Base-by-base conservation (phyloP, 2,797 vertebrate genomes). In the Enteromius mattozi region DNA sequence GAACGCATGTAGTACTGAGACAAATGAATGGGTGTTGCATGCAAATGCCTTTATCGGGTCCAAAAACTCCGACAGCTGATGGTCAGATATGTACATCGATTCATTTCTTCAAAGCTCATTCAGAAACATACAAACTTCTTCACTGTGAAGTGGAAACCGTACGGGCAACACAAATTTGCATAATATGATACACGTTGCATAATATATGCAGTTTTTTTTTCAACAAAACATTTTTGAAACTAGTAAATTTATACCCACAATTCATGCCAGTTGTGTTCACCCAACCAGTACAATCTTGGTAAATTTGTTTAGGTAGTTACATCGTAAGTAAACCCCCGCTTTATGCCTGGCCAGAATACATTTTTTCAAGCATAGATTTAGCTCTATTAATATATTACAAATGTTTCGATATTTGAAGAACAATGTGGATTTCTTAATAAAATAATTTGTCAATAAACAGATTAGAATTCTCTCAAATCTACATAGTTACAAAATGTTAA, bases 401-500 rank as follows among this genome's bases (percentile, higher is more conserved):
- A 95, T 86, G 85, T 92, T 86, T 91, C 89, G 87, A 92, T 89
- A 92, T 93, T 95, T 92, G 91, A 94, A 93, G 78, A 95, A 95
- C 92, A 77, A 92, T 86, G 92, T 71, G 89, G 91, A 93, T 93
- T 92, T 93, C 84, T 93, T 95, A 94, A 95, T 96, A 96, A 95
- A 96, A 96, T 96, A 95, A 93, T 95, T 95, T 95, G 91, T 95
- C 91, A 94, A 90, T 93, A 89, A 95, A 89, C 87, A 92, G 89
- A 91, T 96, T 95, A 95, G 94, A 95, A 94, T 95, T 95, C 93
- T 93, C 92, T 92, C 88, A 90, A 88, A 93, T 90, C 93, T 95
- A 95, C 92, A 95, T 94, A 93, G 92, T 93, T 95, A 96, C 89
- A 96, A 96, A 95, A 95, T 95, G 94, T 95, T 95, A 89, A 93